These are phyloP conservation scores for Cheilosia grossa DNA, from an alignment of 2,888 invertebrate genomes.

Conservation along the genomic window DNA sequence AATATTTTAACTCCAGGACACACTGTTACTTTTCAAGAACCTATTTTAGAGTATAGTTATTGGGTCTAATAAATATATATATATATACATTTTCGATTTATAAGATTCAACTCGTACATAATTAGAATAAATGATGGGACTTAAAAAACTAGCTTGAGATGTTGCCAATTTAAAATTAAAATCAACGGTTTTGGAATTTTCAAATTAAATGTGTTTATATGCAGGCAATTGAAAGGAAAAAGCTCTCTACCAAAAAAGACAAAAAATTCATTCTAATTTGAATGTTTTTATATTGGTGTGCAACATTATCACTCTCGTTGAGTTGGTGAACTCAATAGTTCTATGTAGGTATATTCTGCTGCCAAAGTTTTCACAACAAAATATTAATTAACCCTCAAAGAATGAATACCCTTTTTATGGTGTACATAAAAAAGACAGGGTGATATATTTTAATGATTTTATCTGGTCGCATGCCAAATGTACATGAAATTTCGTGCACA, in stretches of 20 bases:
- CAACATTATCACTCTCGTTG: conserved; percentile 14
- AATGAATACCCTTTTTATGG: conserved; percentile 11
- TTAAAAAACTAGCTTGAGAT: conserved; percentile 2
- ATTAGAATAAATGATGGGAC: not conserved
- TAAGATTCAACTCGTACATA: not conserved
- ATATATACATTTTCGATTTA: too few relatives aligned
- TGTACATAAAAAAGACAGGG: conserved; percentile 2
- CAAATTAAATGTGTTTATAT: conserved; percentile 9
- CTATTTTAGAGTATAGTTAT: too few relatives aligned
- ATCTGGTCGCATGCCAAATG: conserved; percentile 54
- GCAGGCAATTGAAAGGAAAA: not conserved
- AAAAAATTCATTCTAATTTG: not conserved
- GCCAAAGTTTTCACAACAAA: conserved; percentile 36
- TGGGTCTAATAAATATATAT: too few relatives aligned
- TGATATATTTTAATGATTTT: conserved; percentile 41
- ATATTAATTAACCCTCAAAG: conserved; percentile 48
- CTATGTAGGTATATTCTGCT: conserved; percentile 9
- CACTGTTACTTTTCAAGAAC: too few relatives aligned
- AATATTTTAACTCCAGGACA: too few relatives aligned
- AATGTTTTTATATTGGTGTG: conserved; percentile 19
- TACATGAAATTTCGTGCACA: conserved; percentile 15
- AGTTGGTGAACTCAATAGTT: conserved; percentile 13
- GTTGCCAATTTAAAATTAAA: conserved; percentile 28
- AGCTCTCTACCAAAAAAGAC: conserved; percentile 4
- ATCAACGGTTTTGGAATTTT: conserved; percentile 1